Percentiles rank a stretch among this genome's conserved stretches.
These are phyloP conservation scores for Argyresthia albistria DNA, from an alignment of 2,888 invertebrate species.

Conservation along the genomic window DNA sequence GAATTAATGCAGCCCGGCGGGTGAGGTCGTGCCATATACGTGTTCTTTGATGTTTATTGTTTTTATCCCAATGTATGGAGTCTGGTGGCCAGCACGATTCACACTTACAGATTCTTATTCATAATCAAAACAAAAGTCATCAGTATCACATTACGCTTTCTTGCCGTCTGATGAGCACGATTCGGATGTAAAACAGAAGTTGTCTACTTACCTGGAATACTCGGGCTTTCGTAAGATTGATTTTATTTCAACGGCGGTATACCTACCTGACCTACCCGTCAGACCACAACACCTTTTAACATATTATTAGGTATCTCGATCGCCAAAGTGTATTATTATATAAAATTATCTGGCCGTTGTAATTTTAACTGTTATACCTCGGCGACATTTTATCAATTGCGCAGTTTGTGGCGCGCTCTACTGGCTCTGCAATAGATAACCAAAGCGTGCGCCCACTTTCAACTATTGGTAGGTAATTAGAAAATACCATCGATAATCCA, in stretches of 20 bases:
- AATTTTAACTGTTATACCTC: neutral
- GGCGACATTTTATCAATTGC: neutral
- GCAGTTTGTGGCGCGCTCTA: neutral
- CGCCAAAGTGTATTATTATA: too few relatives aligned
- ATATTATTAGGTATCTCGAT: too few relatives aligned
- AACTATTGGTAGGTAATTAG: conserved; percentile 30
- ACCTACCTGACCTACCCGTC: too few relatives aligned
- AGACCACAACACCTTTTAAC: too few relatives aligned
- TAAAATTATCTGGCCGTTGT: neutral
- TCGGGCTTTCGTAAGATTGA: too few relatives aligned
- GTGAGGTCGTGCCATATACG: conserved; percentile 42
- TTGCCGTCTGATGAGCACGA: too few relatives aligned
- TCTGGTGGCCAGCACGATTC: neutral
- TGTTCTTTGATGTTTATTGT: conserved; percentile 34
- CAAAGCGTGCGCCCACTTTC: neutral
- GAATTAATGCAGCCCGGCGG: conserved; percentile 49
- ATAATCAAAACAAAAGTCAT: too few relatives aligned
- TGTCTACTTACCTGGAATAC: too few relatives aligned
- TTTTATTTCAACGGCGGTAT: too few relatives aligned
- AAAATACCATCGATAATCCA: conserved; percentile 60
- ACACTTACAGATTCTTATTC: neutral
- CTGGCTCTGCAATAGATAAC: neutral
- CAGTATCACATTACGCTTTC: too few relatives aligned
- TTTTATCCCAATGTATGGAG: conserved; percentile 3
- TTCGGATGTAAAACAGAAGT: too few relatives aligned